Evolutionary conservation across 2,797 vertebrate species (phyloP), one percentile per base, ranked within the genome.

Genomic region (Cuniculus paca): DNA sequence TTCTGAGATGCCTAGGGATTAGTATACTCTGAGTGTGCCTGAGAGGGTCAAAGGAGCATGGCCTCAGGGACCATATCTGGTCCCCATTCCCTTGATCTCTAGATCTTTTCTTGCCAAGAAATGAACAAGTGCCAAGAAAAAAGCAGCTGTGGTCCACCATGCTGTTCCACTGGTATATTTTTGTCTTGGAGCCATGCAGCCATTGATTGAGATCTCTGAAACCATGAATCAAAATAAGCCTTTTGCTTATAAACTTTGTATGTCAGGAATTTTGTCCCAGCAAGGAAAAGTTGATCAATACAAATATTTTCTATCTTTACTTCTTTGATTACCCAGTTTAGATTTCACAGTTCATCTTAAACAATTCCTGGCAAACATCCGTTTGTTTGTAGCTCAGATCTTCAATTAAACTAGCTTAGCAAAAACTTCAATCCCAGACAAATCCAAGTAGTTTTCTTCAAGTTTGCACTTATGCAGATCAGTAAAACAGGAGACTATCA

Each of bases 401-500:
- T 96, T 89, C 42, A 56, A 13, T 75, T 82, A 81, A 16, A 52
- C 12, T n/a, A 63, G 7, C 4, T 63, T 89, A 74, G 39, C 24
- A 86, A 93, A 90, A 91, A 48, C 5, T 6, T 39, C 1, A 39
- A 34, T 81, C 5, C 54, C 77, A 5, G 31, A 65, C 63, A 26
- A 93, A 91, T 68, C 19, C 28, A 80, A 70, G 52, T 36, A 48
- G 48, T 63, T 65, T 82, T 88, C 52, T 77, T 45, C 24, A 89
- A 54, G 75, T 50, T 24, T 56, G 22, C 2, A 84, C 10, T 61
- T 36, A 24, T 20, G 3, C 6, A 50, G 16, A 42, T 94, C 36
- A 95, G 12, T 28, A 74, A 61, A 31, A 79, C 14, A 79, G 58
- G 20, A 83, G 28, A 82, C 84, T 87, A 91, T 68, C 63, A 91